Base-by-base conservation (phyloP, 2,888 invertebrate species). In the Meliscaeva auricollis region DNA sequence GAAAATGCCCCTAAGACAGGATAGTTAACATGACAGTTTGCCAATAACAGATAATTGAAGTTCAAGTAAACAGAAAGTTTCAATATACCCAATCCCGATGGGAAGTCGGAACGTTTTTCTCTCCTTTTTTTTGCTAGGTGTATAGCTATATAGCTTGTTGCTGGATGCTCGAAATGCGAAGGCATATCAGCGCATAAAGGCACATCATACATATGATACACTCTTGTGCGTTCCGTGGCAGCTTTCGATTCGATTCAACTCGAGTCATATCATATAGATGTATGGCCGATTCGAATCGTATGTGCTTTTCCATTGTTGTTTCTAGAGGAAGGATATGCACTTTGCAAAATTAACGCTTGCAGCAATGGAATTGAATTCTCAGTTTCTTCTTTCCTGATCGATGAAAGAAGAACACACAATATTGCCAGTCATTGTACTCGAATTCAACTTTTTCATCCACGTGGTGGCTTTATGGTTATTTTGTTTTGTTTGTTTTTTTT, bases 41-140 rank as follows among this genome's bases (percentile, higher is more conserved):
- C 82, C 87, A 87, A 87, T 80, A 87, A 85, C 82, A 87, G 83
- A 85, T 87, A 87, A 87, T 87, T 87, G 87, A 87, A 82, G 79
- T 79, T 87, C 85, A 79, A 80, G 87, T 87, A 87, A 87, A 87
- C 84, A 87, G 73, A 81, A 78, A 84, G 62, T 77, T 87, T 87
- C 84, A 84, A 84, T 84, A 87, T 79, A 52, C 46, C 83, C 79
- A 70, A 75, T 75, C 69, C 83, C 66, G 83, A 84, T 75, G 83
- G 54, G 74, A 64, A 78, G 69, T 54, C 50, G 46, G 78, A 73
- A 44, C 48, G 50, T 64, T 70, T 56, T 35, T 38, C 13, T 38
- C 13, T 38, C 9, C 0, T 7, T 38, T 8, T 38, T 9, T 9
- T 11, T 6, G 6, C 62, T 62, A 4, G n/a, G n/a, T n/a, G n/a